phyloP scores from a whole-genome alignment of 37 sponge, comb jelly and placozoan species.

The Amphimedon queenslandica region DNA sequence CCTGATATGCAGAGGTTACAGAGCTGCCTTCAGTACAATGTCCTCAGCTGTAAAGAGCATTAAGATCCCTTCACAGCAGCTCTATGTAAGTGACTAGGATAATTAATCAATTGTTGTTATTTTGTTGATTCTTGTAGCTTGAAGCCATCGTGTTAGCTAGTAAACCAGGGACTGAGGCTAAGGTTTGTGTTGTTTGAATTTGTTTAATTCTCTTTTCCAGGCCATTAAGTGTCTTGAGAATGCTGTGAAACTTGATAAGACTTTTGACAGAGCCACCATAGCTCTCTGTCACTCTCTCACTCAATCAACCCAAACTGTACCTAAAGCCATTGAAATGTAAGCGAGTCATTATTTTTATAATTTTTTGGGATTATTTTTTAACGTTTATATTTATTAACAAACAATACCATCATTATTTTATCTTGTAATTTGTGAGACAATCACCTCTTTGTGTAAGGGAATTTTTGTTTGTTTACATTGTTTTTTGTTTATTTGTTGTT shows the following conservation, averaged over 20 bases:
- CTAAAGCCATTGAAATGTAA: no score
- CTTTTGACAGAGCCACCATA: constrained; percentile 16
- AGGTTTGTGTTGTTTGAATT: constrained; percentile 7
- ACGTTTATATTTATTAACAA: background rate
- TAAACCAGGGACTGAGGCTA: constrained; percentile 6
- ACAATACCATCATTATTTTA: background rate
- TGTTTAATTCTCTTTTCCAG: constrained; percentile 1
- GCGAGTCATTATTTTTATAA: background rate
- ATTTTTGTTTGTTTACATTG: background rate
- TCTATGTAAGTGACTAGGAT: constrained; percentile 50
- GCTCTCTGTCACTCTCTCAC: background rate
- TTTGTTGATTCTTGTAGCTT: constrained; percentile 5
- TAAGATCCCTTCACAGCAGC: constrained; percentile 8
- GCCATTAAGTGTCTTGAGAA: constrained; percentile 8
- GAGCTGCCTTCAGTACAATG: constrained; percentile 4
- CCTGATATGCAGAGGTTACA: constrained; percentile 21
- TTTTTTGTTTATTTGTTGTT: background rate
- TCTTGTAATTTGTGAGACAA: no score
- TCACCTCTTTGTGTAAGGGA: no score
- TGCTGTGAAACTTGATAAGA: constrained; percentile 9
- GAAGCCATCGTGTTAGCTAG: constrained; percentile 20
- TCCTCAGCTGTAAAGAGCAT: constrained; percentile 12
- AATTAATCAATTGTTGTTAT: no score
- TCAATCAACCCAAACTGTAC: no score
- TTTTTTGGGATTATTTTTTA: background rate